phyloP scores from a whole-genome alignment of 2,113 vertebrate genomes.

The Lichenostomus cassidix region DNA sequence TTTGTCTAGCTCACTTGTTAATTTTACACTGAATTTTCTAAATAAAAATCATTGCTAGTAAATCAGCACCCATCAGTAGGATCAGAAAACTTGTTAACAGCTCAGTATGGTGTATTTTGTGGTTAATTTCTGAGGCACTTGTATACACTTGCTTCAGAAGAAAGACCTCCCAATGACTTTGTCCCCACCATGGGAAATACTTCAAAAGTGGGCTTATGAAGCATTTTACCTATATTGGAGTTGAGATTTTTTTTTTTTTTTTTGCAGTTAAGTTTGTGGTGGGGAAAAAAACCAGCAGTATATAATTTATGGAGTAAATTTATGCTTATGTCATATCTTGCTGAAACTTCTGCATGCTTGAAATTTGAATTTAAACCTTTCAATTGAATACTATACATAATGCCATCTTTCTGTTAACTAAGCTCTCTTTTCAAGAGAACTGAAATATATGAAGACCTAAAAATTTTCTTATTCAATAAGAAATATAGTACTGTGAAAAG shows the following conservation, averaged over 20 bases:
- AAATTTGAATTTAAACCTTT: neutral
- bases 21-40: neutral
- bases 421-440: neutral
- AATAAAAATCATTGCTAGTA: neutral
- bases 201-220: neutral
- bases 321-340: neutral
- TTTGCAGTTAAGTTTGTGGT: neutral
- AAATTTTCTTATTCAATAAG: neutral
- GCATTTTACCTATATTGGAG: neutral
- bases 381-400: neutral
- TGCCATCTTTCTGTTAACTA: neutral
- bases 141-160: neutral
- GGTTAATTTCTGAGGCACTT: neutral
- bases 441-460: neutral
- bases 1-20: neutral
- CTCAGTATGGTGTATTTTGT: neutral
- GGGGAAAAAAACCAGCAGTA: accelerated
- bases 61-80: neutral
- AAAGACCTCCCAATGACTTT: neutral
- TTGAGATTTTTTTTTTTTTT: neutral
- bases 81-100: neutral
- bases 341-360: neutral
- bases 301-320: neutral
- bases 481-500: neutral
- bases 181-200: neutral